These are phyloP conservation scores for Hedya salicella DNA, from an alignment of 2,888 invertebrate species.

Conservation along the genomic window DNA sequence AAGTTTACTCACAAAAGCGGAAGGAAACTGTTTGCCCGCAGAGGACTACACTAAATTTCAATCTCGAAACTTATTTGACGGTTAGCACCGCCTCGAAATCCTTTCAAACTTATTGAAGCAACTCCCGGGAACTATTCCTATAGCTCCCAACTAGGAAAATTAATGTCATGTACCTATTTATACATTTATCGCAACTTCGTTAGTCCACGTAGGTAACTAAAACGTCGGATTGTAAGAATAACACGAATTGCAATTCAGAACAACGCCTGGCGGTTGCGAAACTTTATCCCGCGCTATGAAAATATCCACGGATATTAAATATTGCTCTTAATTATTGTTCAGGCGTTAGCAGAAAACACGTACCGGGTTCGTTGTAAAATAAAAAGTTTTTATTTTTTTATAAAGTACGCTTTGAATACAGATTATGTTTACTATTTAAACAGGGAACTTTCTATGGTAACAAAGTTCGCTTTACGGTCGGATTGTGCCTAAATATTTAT, in stretches of 20 bases:
- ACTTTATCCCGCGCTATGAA: slow-evolving; percentile 23
- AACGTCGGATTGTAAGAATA: slow-evolving; percentile 17
- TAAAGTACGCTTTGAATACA: slow-evolving; percentile 69
- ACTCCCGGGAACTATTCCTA: slow-evolving; percentile 50
- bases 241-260: slow-evolving; percentile 26
- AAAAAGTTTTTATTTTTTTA: slow-evolving; percentile 41
- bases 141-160: slow-evolving; percentile 42
- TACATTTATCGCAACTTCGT: slow-evolving; percentile 18
- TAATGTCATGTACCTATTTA: slow-evolving; percentile 30
- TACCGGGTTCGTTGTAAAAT: slow-evolving; percentile 24
- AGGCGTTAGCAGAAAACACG: slow-evolving; percentile 56
- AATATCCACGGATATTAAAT: slow-evolving; percentile 41
- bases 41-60: slow-evolving; percentile 58
- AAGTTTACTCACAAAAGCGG: slow-evolving; percentile 41
- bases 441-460: slow-evolving; percentile 67
- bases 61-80: slow-evolving; percentile 64
- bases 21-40: slow-evolving; percentile 47
- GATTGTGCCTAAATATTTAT: slow-evolving; percentile 64
- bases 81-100: slow-evolving; percentile 59
- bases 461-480: slow-evolving; percentile 61
- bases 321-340: slow-evolving; percentile 61
- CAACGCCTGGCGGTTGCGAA: slow-evolving; percentile 26
- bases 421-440: slow-evolving; percentile 71
- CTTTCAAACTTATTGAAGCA: slow-evolving; percentile 65
- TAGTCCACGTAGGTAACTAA: slow-evolving; percentile 12